Percentiles rank a stretch among this genome's conserved stretches.
These are phyloP conservation scores for Drosophila rubida DNA, from an alignment of 2,888 invertebrate genomes.

Conservation along the genomic window DNA sequence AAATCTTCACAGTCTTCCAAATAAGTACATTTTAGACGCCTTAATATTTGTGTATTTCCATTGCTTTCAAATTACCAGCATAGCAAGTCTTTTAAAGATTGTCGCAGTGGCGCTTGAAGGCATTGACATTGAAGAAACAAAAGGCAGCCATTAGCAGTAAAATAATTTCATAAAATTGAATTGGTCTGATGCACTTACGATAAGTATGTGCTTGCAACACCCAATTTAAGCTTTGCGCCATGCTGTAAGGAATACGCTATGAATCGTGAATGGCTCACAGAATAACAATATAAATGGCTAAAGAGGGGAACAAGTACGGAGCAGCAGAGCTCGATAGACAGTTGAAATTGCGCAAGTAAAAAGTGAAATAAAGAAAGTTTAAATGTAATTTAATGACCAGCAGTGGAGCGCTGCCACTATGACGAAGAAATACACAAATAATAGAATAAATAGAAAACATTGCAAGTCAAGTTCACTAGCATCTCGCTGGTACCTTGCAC, in stretches of 20 bases:
- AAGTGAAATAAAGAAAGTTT: slow-evolving; percentile 45
- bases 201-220: slow-evolving; percentile 17
- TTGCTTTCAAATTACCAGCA: no score
- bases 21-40: no score
- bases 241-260: slow-evolving; percentile 4
- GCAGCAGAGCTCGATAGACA: not conserved
- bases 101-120: no score
- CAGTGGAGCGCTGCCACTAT: slow-evolving; percentile 55
- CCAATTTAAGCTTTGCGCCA: slow-evolving; percentile 3
- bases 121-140: not conserved
- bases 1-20: no score
- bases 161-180: not conserved
- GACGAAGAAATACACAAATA: not conserved
- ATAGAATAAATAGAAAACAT: slow-evolving; percentile 9
- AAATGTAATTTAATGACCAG: slow-evolving; percentile 67
- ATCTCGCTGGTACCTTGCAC: slow-evolving; percentile 16
- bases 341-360: slow-evolving; percentile 14
- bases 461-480: slow-evolving; percentile 2
- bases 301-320: not conserved
- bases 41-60: no score
- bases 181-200: not conserved
- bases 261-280: slow-evolving; percentile 20
- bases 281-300: not conserved
- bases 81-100: not conserved
- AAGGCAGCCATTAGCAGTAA: not conserved